A percentile compares a stretch with the other conserved stretches of the same genome.
phyloP scores from a whole-genome alignment of 2,888 invertebrate genomes.

The Polietes domitor region DNA sequence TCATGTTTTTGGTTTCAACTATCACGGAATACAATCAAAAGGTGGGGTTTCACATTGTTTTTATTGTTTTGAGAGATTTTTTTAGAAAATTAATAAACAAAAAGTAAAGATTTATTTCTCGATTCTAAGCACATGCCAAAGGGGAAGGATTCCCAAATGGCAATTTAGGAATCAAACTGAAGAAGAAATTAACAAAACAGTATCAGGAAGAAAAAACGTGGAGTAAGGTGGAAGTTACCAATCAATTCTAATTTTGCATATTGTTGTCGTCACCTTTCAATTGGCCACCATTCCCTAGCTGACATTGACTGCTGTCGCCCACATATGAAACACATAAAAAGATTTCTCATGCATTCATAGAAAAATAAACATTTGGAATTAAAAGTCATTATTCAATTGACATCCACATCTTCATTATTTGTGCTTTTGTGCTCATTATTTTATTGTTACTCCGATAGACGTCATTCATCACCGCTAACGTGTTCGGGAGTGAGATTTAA shows the following conservation, averaged over 20 bases:
- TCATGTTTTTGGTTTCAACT: conserved; percentile 12
- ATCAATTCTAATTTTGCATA: too few relatives aligned
- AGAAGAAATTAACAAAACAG: not conserved
- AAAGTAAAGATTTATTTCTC: not conserved
- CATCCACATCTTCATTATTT: conserved; percentile 42
- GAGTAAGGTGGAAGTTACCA: too few relatives aligned
- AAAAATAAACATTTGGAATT: conserved; percentile 18
- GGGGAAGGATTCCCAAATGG: not conserved
- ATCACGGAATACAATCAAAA: conserved; percentile 26
- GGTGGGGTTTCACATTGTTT: conserved; percentile 16
- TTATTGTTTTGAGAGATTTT: not conserved
- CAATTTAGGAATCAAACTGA: not conserved
- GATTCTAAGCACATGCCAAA: not conserved
- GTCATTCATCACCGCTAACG: not conserved
- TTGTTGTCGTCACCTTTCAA: not conserved
- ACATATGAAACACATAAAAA: conserved; percentile 5
- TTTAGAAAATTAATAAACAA: not conserved
- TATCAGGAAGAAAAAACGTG: not conserved
- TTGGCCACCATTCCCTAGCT: not conserved
- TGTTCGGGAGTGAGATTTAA: not conserved
- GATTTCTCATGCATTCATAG: not conserved
- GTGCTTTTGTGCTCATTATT: conserved; percentile 10
- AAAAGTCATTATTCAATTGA: conserved; percentile 24
- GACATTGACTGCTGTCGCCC: conserved; percentile 19
- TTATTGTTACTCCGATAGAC: conserved; percentile 23